Base-by-base conservation (phyloP, 2,113 vertebrate species). In the Motacilla alba region DNA sequence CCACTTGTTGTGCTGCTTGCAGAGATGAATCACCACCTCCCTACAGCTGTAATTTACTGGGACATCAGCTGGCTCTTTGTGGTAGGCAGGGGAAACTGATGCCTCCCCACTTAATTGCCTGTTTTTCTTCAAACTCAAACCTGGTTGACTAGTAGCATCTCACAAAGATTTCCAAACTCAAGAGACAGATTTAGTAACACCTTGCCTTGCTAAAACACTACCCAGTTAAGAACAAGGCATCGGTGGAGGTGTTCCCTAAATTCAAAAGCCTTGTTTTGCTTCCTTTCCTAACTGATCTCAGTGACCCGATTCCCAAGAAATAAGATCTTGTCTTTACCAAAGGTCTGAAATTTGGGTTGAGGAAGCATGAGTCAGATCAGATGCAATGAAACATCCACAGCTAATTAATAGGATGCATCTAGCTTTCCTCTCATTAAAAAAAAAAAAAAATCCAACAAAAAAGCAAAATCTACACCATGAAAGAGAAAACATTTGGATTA, bases 21-120 rank as follows among this genome's bases (percentile, higher is more conserved):
- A 58, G 91, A 87, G 81, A 89, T 90, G 80, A 87, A 95, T 95
- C 87, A 96, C 68, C 62, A 22, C 30, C 56, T 88, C 11, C 86
- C 4, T 8, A 91, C 94, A 96, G 78, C 72, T 92, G 53, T 90
- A 96, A 97, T 96, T 97, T 95, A 96, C 79, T 78, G 90, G 77
- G 87, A 90, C 95, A 95, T 91, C 93, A 92, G 56, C 70, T 0
- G 9, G 56, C 70, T 89, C 56, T 49, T 89, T 39, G 7, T 53
- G 85, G 94, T 82, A 96, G 74, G 53, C 78, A 95, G 81, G 82
- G 88, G 92, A 95, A 96, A 96, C 89, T 50, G 84, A 88, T 88
- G 75, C 90, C 93, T 90, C 90, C 93, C 67, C 44, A 87, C 15
- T 87, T 95, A 97, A 96, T 96, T 94, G 82, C 76, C 37, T 95